Evolutionary conservation across 2,888 invertebrate species (phyloP).

Genomic region (Muscina levida): DNA sequence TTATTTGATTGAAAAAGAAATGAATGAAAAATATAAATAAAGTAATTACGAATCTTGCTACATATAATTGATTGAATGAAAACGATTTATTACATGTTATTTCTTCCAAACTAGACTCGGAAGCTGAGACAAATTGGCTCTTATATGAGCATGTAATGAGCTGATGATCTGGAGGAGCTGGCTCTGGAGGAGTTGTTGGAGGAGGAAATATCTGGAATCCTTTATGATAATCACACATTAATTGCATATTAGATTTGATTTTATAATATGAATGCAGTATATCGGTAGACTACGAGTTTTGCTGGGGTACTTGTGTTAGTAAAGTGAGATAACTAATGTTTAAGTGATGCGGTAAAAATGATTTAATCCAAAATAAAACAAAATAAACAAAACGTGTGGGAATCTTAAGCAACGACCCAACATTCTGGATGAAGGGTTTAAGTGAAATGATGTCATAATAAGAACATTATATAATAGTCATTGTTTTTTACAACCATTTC

Average conservation of each 20-base stretch:
- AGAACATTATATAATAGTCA: not conserved
- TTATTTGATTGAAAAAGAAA: constrained; percentile 65
- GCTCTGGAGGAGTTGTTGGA: constrained; percentile 91
- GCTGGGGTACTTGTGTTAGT: constrained; percentile 62
- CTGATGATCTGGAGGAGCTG: constrained; percentile 90
- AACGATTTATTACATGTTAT: constrained; percentile 82
- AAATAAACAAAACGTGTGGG: constrained; percentile 46
- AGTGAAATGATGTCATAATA: not conserved
- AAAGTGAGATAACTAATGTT: constrained; percentile 67
- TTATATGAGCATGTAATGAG: constrained; percentile 82
- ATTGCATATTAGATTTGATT: constrained; percentile 39
- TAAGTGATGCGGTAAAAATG: constrained; percentile 66
- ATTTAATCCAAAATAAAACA: constrained; percentile 69
- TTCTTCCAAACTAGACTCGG: constrained; percentile 85
- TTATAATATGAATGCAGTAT: constrained; percentile 26
- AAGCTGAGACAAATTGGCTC: constrained; percentile 82
- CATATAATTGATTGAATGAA: constrained; percentile 60
- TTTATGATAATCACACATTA: constrained; percentile 74
- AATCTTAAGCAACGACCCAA: constrained; percentile 46
- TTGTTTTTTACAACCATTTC: constrained; percentile 30
- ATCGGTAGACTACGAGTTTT: constrained; percentile 1
- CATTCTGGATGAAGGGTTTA: constrained; percentile 61
- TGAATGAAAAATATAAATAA: constrained; percentile 72
- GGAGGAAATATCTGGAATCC: constrained; percentile 92
- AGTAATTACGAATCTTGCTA: constrained; percentile 67